These are phyloP conservation scores for Odontocolon sp. DNA, from an alignment of 2,888 invertebrate species.

Conservation along the genomic window DNA sequence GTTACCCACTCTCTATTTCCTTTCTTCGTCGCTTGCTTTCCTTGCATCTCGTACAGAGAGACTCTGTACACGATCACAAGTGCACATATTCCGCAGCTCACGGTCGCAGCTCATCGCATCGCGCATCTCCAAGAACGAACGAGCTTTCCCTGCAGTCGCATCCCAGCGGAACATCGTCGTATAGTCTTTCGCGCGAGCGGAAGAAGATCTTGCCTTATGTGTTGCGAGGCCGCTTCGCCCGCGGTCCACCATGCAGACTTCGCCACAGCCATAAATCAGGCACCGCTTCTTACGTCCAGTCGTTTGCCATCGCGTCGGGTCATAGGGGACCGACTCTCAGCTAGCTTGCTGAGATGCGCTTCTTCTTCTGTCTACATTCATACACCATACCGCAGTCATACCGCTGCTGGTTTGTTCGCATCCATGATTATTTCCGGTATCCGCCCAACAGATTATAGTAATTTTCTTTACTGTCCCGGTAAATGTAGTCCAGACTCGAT, in stretches of 20 bases:
- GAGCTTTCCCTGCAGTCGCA: conserved; percentile 59
- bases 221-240: conserved; percentile 60
- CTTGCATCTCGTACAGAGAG: no score
- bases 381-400: background rate
- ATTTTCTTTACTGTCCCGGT: no score
- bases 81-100: background rate
- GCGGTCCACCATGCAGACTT: conserved; percentile 56
- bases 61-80: no score
- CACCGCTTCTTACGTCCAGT: conserved; percentile 76
- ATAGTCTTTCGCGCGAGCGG: conserved; percentile 62
- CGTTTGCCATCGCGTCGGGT: conserved; percentile 67
- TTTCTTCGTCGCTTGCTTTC: no score
- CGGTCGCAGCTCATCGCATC: conserved; percentile 30
- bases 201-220: conserved; percentile 69
- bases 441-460: background rate
- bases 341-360: conserved; percentile 37
- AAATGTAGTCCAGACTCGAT: no score
- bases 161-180: conserved; percentile 51
- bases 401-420: conserved; percentile 18
- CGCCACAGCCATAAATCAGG: conserved; percentile 74
- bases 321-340: conserved; percentile 55
- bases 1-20: no score
- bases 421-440: background rate
- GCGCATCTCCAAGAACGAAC: conserved; percentile 30
- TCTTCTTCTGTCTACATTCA: conserved; percentile 36